Evolutionary conservation across 2,888 invertebrate genomes (phyloP).

Genomic region (Dysmachus trigonus): DNA sequence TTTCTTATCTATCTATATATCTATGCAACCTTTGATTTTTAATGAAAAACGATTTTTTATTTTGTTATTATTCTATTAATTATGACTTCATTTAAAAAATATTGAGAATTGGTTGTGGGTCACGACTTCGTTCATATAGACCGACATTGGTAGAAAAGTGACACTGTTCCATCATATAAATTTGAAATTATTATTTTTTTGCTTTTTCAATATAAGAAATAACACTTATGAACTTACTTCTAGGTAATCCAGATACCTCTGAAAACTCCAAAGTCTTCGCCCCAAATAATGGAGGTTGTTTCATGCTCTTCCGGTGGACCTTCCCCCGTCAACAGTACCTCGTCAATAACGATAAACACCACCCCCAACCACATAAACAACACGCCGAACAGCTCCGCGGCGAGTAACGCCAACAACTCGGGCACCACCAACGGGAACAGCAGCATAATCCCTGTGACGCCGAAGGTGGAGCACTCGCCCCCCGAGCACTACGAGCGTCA

Average conservation of each 20-base stretch:
- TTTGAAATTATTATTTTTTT: too few relatives aligned
- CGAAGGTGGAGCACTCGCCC: constrained; percentile 61
- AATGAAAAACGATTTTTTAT: too few relatives aligned
- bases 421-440: constrained; percentile 43
- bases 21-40: too few relatives aligned
- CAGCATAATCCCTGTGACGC: constrained; percentile 55
- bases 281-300: constrained; percentile 64
- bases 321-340: constrained; percentile 57
- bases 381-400: constrained; percentile 27
- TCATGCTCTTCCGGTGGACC: constrained; percentile 64
- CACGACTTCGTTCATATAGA: too few relatives aligned
- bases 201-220: too few relatives aligned
- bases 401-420: constrained; percentile 43
- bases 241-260: constrained; percentile 57
- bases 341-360: constrained; percentile 48
- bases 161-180: too few relatives aligned
- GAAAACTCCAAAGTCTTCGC: constrained; percentile 64
- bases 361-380: constrained; percentile 46
- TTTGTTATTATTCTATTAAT: too few relatives aligned
- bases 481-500: constrained; percentile 71
- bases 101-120: too few relatives aligned
- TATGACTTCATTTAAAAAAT: too few relatives aligned
- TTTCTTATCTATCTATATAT: too few relatives aligned
- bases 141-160: too few relatives aligned
- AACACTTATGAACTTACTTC: background rate